A percentile compares a stretch with the other conserved stretches of the same genome.
Evolutionary conservation across 2,113 vertebrate species (phyloP).

Genomic region (Neolamprologus toae): DNA sequence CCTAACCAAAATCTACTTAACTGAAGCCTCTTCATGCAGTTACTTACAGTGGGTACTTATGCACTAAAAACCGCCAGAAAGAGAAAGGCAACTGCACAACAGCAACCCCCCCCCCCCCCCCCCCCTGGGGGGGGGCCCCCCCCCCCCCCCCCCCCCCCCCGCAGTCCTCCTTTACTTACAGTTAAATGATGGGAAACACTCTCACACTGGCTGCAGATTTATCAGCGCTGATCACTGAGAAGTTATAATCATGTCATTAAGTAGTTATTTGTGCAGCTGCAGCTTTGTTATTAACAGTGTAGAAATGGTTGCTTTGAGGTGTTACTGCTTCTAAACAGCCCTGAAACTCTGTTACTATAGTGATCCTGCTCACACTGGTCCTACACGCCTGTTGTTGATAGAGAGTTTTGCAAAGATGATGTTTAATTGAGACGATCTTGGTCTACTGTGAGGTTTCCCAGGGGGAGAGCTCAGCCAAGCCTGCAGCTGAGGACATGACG

Average conservation of each 20-base stretch:
- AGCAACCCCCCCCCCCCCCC: too few relatives aligned
- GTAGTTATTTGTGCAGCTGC: background rate
- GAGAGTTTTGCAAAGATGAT: background rate
- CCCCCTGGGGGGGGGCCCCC: too few relatives aligned
- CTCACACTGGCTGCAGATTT: background rate
- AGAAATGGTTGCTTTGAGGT: background rate
- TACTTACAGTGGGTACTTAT: too few relatives aligned
- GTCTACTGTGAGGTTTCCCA: slow-evolving; percentile 77
- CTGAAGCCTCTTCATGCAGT: too few relatives aligned
- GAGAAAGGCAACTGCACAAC: too few relatives aligned
- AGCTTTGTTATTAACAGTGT: background rate
- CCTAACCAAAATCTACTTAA: too few relatives aligned
- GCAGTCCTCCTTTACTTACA: background rate
- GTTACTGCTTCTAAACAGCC: background rate
- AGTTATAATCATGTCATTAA: background rate
- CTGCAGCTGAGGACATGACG: slow-evolving; percentile 89
- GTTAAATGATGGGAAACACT: background rate
- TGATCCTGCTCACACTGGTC: background rate
- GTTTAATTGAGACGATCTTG: background rate
- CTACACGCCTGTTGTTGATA: background rate
- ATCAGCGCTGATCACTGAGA: background rate
- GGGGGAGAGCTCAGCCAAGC: slow-evolving; percentile 80
- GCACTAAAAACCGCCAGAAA: too few relatives aligned
- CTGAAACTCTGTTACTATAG: background rate
- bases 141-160: accelerated